Base-by-base conservation (phyloP, 2,113 vertebrate species). In the Henicopernis longicauda region DNA sequence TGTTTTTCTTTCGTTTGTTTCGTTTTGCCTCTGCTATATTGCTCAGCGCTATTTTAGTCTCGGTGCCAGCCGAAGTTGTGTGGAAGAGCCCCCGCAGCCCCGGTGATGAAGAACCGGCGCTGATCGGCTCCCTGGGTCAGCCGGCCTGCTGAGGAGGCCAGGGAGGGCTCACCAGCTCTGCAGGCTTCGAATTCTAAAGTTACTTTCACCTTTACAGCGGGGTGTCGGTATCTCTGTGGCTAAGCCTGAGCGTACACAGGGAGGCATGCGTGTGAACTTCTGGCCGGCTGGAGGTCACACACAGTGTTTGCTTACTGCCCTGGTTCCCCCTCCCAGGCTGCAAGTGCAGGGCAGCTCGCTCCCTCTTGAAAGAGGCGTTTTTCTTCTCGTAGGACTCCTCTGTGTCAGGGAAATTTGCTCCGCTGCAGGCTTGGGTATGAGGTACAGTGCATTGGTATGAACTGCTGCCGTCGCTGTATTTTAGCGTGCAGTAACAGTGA, bases 281-380 rank as follows among this genome's bases (percentile, higher is more conserved):
- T 34, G 89, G 66, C 62, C 77, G 66, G 69, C 59, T 38, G n/a
- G 92, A 59, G 81, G 77, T 91, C 95, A 47, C 36, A 3, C 3
- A 6, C 1, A 4, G 7, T 20, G 40, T 77, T 86, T 34, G 52
- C 58, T 67, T 9, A 4, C 40, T 9, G 76, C 14, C 18, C 17
- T 6, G 31, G 0, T 36, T 6, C 2, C 12, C 40, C 13, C 7
- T 20, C 21, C 0, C 34, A 1, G 0, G 20, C 44, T 9, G 15
- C 7, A 12, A 1, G 22, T 0, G 54, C 52, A 0, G 29, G 54
- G 50, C 78, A 5, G 58, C 11, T 54, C 47, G 0, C 2, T 59
- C 31, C 16, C 45, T 3, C 42, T 13, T 5, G 4, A 17, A 42
- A 67, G 50, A 3, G 1, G 34, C 11, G 0, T 22, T 69, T 66